Conservation (phyloP, 2,888 invertebrate genomes). For the Eupithecia dodoneata region DNA sequence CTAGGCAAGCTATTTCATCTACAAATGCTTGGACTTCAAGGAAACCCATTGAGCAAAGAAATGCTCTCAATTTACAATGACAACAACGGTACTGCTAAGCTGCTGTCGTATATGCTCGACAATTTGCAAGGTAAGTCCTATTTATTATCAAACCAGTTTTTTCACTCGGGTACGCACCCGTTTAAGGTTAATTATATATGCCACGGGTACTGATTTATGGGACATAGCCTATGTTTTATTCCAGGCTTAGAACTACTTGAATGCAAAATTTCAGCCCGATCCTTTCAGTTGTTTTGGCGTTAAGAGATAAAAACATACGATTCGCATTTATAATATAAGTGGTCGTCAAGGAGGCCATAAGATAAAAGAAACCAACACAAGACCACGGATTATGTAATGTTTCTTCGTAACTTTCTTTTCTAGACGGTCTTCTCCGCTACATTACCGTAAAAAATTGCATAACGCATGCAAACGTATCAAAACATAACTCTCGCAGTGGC, state of each 20-base stretch:
- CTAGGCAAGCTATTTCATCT: slow-evolving; percentile 98
- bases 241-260: no score
- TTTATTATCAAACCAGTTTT: background rate
- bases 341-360: background rate
- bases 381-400: background rate
- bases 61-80: slow-evolving; percentile 96
- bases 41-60: slow-evolving; percentile 97
- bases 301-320: no score
- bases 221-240: no score
- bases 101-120: slow-evolving; percentile 97
- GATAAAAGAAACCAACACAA: background rate
- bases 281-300: no score
- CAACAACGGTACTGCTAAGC: slow-evolving; percentile 96
- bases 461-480: background rate
- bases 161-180: no score
- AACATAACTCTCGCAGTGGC: background rate
- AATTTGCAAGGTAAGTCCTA: slow-evolving; percentile 93
- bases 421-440: background rate
- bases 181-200: no score
- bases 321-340: no score
- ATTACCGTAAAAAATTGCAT: background rate
- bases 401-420: background rate
- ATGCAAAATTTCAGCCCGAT: no score
- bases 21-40: slow-evolving; percentile 95
- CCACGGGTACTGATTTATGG: no score